Conservation (phyloP, 2,888 invertebrate genomes). For the Agriopis aurantiaria region DNA sequence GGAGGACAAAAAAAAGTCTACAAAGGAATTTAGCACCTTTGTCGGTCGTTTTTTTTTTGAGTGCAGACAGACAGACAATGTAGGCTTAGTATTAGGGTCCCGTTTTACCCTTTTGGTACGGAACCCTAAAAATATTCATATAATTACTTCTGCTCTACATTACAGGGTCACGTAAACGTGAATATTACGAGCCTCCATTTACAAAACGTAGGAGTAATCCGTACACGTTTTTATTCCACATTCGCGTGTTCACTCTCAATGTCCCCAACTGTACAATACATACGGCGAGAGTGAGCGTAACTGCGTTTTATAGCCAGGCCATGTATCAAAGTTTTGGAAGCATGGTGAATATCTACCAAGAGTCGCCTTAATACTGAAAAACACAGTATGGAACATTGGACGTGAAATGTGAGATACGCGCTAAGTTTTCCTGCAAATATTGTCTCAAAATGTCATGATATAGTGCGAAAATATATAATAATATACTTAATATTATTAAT, state of each 20-base stretch:
- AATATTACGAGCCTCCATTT: not conserved
- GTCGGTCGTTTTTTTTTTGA: too few relatives aligned
- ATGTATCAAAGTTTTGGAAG: slow-evolving; percentile 79
- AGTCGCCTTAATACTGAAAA: slow-evolving; percentile 40
- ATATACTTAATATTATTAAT: too few relatives aligned
- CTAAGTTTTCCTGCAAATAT: not conserved
- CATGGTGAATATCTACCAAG: slow-evolving; percentile 65
- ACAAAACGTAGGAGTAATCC: not conserved
- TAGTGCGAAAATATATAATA: too few relatives aligned
- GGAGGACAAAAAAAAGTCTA: too few relatives aligned
- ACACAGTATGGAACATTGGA: slow-evolving; percentile 21
- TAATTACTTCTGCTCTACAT: too few relatives aligned
- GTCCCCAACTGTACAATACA: slow-evolving; percentile 56
- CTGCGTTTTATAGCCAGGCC: slow-evolving; percentile 80
- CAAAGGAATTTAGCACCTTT: too few relatives aligned
- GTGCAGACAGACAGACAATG: too few relatives aligned
- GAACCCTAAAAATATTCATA: too few relatives aligned
- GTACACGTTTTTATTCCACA: not conserved
- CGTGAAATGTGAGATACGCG: not conserved
- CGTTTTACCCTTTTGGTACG: too few relatives aligned
- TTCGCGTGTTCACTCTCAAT: slow-evolving; percentile 42
- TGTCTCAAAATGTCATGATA: too few relatives aligned
- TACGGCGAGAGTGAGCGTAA: slow-evolving; percentile 54
- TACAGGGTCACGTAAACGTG: not conserved
- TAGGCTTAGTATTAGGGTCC: too few relatives aligned